Conservation (phyloP, 2,797 vertebrate genomes). For the Mallotus villosus region DNA sequence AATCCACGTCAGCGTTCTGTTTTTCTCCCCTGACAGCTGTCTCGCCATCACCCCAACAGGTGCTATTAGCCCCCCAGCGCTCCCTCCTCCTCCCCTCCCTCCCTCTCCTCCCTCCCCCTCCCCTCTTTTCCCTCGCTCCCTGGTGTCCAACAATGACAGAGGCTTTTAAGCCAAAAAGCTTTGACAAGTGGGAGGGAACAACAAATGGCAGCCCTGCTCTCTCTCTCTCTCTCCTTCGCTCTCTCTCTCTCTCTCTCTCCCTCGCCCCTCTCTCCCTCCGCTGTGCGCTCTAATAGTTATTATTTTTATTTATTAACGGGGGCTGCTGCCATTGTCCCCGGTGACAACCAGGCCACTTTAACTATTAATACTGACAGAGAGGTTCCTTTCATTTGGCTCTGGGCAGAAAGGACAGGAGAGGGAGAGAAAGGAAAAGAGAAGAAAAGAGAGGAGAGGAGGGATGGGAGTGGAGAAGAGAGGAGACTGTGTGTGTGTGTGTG, state of each 20-base stretch:
- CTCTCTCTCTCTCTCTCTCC: no score
- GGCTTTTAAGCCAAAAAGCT: constrained; percentile 91
- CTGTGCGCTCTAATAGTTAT: constrained; percentile 74
- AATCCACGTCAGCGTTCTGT: constrained; percentile 29
- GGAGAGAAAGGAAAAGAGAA: constrained; percentile 18
- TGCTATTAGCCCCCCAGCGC: constrained; percentile 79
- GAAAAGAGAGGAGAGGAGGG: neutral
- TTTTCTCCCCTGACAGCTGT: constrained; percentile 79
- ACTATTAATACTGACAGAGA: constrained; percentile 87
- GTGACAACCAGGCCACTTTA: constrained; percentile 86
- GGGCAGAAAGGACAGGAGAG: constrained; percentile 16
- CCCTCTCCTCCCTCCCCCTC: constrained; percentile 40
- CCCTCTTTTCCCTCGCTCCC: constrained; percentile 32
- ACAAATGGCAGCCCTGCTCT: constrained; percentile 86
- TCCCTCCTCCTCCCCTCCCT: constrained; percentile 46
- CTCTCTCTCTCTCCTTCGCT: constrained; percentile 67
- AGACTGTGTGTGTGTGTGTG: no score
- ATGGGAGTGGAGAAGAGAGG: constrained; percentile 1
- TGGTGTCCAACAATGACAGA: constrained; percentile 81
- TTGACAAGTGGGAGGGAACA: constrained; percentile 92
- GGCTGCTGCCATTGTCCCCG: constrained; percentile 75
- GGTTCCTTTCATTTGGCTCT: constrained; percentile 70
- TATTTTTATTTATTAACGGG: constrained; percentile 93
- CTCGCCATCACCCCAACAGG: constrained; percentile 88
- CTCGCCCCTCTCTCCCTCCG: constrained; percentile 27